Conservation (phyloP, 2,113 vertebrate species). For the human region DNA sequence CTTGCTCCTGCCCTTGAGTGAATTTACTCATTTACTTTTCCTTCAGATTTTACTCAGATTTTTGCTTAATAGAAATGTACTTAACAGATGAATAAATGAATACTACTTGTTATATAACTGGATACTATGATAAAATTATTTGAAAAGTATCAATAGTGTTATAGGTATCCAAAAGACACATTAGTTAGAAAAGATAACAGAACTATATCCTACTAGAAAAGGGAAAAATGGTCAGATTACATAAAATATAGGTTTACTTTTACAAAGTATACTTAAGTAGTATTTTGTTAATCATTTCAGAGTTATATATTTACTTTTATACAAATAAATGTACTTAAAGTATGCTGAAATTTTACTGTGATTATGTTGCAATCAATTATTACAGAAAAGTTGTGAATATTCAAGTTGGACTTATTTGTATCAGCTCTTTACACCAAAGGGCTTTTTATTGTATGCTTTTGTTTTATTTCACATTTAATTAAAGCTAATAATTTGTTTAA, state of each 20-base stretch:
- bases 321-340: constrained; percentile 46
- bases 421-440: constrained; percentile 49
- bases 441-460: constrained; percentile 61
- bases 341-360: constrained; percentile 16
- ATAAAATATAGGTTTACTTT: background rate
- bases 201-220: background rate
- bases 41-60: background rate
- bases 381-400: constrained; percentile 41
- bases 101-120: background rate
- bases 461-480: constrained; percentile 75
- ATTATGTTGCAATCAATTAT: constrained; percentile 59
- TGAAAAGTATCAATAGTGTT: background rate
- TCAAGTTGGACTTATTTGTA: constrained; percentile 58
- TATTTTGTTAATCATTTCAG: constrained; percentile 18
- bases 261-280: background rate
- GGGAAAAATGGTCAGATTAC: background rate
- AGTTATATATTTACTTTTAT: constrained; percentile 10
- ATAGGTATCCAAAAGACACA: background rate
- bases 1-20: background rate
- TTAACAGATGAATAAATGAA: background rate
- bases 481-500: constrained; percentile 78
- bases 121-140: background rate
- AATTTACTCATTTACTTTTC: background rate
- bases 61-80: background rate
- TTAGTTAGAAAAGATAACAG: background rate